Evolutionary conservation across 2,888 invertebrate species (phyloP).

Genomic region (Pammene fasciana): DNA sequence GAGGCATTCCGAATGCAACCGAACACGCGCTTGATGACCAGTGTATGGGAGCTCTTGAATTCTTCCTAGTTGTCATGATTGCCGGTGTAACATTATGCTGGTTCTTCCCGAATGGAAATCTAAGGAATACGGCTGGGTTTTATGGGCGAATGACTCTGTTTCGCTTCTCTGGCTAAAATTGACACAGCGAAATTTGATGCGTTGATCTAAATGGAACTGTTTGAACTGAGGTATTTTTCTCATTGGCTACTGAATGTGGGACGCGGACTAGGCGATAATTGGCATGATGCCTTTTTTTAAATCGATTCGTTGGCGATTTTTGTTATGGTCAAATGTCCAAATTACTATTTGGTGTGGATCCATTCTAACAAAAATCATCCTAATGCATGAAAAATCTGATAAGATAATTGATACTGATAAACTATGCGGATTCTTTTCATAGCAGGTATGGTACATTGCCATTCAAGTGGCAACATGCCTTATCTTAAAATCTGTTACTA

Average conservation of each 20-base stretch:
- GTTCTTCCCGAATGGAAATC: background rate
- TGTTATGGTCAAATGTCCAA: too few species aligned
- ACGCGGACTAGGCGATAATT: background rate
- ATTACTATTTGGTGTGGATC: too few species aligned
- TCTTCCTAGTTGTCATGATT: background rate
- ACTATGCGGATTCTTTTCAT: too few species aligned
- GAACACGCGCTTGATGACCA: background rate
- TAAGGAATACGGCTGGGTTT: conserved; percentile 8
- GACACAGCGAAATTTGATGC: conserved; percentile 21
- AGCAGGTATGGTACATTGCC: too few species aligned
- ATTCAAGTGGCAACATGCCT: too few species aligned
- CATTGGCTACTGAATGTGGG: background rate
- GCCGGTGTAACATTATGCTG: background rate
- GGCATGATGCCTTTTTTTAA: background rate
- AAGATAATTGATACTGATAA: too few species aligned
- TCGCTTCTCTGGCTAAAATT: conserved; percentile 23
- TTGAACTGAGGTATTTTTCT: conserved; percentile 12
- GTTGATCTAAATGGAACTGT: conserved; percentile 19
- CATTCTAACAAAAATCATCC: too few species aligned
- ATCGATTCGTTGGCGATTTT: too few species aligned
- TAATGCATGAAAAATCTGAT: too few species aligned
- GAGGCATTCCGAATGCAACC: background rate
- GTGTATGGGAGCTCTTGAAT: background rate
- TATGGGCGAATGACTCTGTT: background rate
- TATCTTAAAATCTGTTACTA: too few species aligned